Evolutionary conservation across 1,140 invertebrate species (phyloP), one percentile per base, ranked within the genome.

Genomic region (Calycopis cecrops): DNA sequence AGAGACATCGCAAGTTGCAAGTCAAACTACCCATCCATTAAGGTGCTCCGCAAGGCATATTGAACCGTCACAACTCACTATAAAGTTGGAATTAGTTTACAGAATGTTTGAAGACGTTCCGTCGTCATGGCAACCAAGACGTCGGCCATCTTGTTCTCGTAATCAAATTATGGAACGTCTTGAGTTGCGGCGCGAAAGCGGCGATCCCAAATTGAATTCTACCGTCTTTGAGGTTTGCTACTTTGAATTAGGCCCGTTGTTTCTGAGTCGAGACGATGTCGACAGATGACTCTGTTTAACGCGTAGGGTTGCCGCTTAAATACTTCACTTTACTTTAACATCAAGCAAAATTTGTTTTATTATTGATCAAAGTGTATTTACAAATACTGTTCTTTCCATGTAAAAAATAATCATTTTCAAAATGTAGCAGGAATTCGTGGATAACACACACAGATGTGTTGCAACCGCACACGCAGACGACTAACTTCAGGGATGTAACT

Each of bases 131-230:
- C 67, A 71, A 79, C 79, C 52, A 69, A 75, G 75, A 73, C 65
- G 71, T 68, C 71, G 47, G 75, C 75, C 75, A 78, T 80, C 72
- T 80, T 80, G 77, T 68, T 56, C 63, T 63, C 56, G 50, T 73
- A 81, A 81, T 66, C 63, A 49, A 69, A 72, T 81, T 74, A 76
- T 11, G 58, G 63, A 79, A 74, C 73, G 75, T 79, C 76, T 81
- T 76, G 73, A 70, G 67, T 79, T 79, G 79, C 65, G 79, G 79
- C 69, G 66, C 64, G 62, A 74, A 72, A 73, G 69, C 67, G 70
- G 57, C 57, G 61, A 68, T 71, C 71, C 55, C 18, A 69, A 75
- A 78, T 76, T 75, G 56, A 70, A 76, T 82, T 78, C 73, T 21
- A 38, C 42, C 55, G 68, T 65, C 74, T 77, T 79, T 82, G 79